Percentiles rank a stretch among this genome's conserved stretches.
Conservation (phyloP, 1,140 invertebrate genomes). For the Trichogramma pretiosum region DNA sequence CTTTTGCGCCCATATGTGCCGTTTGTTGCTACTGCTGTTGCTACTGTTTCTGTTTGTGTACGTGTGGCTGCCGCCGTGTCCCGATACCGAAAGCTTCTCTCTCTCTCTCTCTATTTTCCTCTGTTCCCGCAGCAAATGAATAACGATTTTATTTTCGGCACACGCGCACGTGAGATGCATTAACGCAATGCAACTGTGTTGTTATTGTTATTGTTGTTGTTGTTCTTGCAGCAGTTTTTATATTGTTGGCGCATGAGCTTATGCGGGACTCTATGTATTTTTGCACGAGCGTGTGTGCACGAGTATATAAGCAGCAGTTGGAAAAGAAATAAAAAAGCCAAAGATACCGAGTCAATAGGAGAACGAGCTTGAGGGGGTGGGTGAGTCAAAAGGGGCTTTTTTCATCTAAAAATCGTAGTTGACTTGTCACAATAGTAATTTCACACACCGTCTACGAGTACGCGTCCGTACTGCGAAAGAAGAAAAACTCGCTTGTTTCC, state of each 20-base stretch:
- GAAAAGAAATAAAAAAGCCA: neutral
- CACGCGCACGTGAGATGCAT: neutral
- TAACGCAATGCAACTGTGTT: slow-evolving; percentile 6
- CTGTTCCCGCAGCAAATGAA: slow-evolving; percentile 7
- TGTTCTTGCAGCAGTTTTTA: too few relatives aligned
- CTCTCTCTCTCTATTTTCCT: too few relatives aligned
- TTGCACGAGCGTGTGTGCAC: neutral
- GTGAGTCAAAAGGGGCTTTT: slow-evolving; percentile 14
- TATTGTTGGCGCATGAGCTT: too few relatives aligned
- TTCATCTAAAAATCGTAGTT: neutral
- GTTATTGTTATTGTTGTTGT: too few relatives aligned
- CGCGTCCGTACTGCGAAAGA: too few relatives aligned
- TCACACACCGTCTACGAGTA: neutral
- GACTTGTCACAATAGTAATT: slow-evolving; percentile 13
- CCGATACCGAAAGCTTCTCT: too few relatives aligned
- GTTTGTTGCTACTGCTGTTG: neutral
- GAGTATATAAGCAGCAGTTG: neutral
- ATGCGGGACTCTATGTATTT: too few relatives aligned
- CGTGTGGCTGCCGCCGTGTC: too few relatives aligned
- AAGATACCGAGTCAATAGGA: neutral
- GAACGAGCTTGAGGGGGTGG: neutral
- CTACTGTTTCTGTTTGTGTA: too few relatives aligned
- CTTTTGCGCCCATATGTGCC: neutral
- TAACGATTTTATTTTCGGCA: slow-evolving; percentile 12
- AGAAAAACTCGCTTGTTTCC: too few relatives aligned